Conservation (phyloP, 64 coral and sea anemone species). For the Montipora capricornis region DNA sequence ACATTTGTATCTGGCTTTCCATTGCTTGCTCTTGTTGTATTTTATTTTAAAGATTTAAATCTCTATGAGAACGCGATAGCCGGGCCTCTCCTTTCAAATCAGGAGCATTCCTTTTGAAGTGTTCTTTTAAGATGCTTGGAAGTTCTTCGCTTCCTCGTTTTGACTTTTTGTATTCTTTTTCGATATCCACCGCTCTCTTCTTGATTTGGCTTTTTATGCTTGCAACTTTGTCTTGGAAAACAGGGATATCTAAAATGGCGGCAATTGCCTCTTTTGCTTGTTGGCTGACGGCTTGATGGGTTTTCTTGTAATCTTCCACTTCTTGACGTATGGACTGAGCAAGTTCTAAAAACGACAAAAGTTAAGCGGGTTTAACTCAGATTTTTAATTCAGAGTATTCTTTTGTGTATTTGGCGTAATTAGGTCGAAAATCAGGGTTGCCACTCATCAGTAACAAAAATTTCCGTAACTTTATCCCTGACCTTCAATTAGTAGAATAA, state of each 20-base stretch:
- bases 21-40: background rate
- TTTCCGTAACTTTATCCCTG: too few relatives aligned
- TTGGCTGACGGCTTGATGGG: slow-evolving; percentile 59
- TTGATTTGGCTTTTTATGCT: slow-evolving; percentile 85
- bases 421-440: too few relatives aligned
- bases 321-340: slow-evolving; percentile 1
- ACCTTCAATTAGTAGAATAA: too few relatives aligned
- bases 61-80: slow-evolving; percentile 49
- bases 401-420: too few relatives aligned
- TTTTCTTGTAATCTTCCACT: slow-evolving; percentile 54
- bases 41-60: slow-evolving; percentile 37
- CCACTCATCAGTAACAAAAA: too few relatives aligned
- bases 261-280: slow-evolving; percentile 90
- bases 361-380: background rate
- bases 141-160: slow-evolving; percentile 51
- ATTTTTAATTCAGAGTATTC: too few relatives aligned
- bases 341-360: background rate
- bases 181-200: slow-evolving; percentile 86
- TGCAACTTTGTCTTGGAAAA: slow-evolving; percentile 72
- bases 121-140: slow-evolving; percentile 77
- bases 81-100: slow-evolving; percentile 39
- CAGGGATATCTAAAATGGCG: slow-evolving; percentile 89
- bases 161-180: slow-evolving; percentile 81
- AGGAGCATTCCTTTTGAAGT: slow-evolving; percentile 69
- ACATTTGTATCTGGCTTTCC: too few relatives aligned